These are phyloP conservation scores for Pocillopora damicornis DNA, from an alignment of 64 coral and sea anemone species.

Conservation along the genomic window DNA sequence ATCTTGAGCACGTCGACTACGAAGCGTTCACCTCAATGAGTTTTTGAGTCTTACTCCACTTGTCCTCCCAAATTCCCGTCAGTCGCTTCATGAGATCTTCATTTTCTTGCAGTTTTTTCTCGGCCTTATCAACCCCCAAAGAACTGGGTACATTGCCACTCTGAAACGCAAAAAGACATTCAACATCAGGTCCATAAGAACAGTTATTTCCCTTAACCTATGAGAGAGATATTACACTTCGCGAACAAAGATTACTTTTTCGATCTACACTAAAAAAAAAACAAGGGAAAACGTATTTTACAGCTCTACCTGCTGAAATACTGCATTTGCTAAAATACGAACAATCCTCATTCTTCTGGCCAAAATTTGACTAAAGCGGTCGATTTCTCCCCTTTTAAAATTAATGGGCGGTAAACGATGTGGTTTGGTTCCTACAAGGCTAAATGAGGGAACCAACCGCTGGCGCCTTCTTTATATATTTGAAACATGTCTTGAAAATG, in stretches of 20 bases:
- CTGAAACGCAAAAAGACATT: slow-evolving; percentile 24
- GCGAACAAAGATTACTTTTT: neutral
- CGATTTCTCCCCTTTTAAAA: neutral
- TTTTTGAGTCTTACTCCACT: slow-evolving; percentile 96
- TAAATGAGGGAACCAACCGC: neutral
- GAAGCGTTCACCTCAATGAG: slow-evolving; percentile 74
- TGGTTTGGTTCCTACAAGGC: neutral
- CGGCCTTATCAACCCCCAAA: slow-evolving; percentile 66
- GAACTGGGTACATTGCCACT: slow-evolving; percentile 26
- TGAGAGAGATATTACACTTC: neutral
- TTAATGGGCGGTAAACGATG: neutral
- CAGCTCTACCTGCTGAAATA: slow-evolving; percentile 11
- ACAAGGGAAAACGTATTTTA: neutral
- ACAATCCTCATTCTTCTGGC: slow-evolving; percentile 10
- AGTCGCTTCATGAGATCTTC: slow-evolving; percentile 90
- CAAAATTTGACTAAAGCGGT: neutral
- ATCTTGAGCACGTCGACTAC: neutral
- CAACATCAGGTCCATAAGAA: neutral
- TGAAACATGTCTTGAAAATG: slow-evolving; percentile 18
- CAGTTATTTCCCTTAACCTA: neutral
- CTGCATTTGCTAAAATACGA: slow-evolving; percentile 28
- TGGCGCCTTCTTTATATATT: neutral
- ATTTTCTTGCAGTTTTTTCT: slow-evolving; percentile 92
- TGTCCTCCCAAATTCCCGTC: slow-evolving; percentile 98
- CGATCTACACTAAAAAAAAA: neutral